A percentile compares a stretch with the other conserved stretches of the same genome.
phyloP scores from a whole-genome alignment of 1,140 invertebrate species.

The Drosophila orosa region DNA sequence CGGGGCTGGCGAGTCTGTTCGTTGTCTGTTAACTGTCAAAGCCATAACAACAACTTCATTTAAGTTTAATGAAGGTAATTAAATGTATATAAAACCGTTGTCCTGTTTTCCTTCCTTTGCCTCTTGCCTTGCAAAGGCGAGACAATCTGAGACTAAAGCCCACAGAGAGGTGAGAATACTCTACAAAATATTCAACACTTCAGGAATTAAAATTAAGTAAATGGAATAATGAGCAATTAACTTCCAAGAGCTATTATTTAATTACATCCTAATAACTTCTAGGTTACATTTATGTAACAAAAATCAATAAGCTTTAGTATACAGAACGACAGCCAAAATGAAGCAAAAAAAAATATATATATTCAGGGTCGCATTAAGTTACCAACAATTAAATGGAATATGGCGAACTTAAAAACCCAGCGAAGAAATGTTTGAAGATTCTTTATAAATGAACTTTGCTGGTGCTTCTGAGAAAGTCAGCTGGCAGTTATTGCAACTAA shows the following conservation, averaged over 20 bases:
- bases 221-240: neutral
- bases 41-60: constrained; percentile 74
- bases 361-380: constrained; percentile 1
- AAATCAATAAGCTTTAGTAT: neutral
- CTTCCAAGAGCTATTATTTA: no score
- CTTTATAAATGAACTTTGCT: constrained; percentile 63
- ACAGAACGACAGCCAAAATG: neutral
- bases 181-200: neutral
- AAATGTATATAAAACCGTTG: constrained; percentile 67
- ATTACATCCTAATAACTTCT: neutral
- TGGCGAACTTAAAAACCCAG: neutral
- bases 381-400: constrained; percentile 25
- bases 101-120: constrained; percentile 7
- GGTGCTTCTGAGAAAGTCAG: constrained; percentile 24
- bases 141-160: neutral
- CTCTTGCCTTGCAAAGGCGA: constrained; percentile 5
- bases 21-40: constrained; percentile 49
- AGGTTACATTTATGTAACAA: neutral
- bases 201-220: neutral
- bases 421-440: constrained; percentile 26
- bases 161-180: neutral
- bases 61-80: constrained; percentile 79
- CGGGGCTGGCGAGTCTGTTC: constrained; percentile 4
- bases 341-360: neutral
- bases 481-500: constrained; percentile 76